phyloP scores from a whole-genome alignment of 2,888 invertebrate genomes.

The Palloptera scutellata region DNA sequence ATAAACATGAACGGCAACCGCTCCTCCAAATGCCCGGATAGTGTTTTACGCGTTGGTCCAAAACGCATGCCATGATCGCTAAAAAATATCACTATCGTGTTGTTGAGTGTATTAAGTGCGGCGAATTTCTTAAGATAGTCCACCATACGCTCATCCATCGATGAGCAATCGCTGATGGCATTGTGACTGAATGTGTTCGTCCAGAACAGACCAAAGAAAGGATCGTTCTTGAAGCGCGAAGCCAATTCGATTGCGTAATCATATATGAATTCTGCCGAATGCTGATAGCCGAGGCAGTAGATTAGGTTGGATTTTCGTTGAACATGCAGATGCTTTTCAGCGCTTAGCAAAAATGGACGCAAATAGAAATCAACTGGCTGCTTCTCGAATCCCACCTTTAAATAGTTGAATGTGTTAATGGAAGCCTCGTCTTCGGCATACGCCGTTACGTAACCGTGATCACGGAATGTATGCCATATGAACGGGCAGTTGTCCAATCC shows the following conservation, averaged over 20 bases:
- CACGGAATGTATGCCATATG: slow-evolving; percentile 79
- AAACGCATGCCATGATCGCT: slow-evolving; percentile 84
- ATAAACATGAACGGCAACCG: slow-evolving; percentile 78
- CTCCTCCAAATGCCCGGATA: slow-evolving; percentile 80
- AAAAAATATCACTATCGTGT: slow-evolving; percentile 75
- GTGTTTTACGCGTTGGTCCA: slow-evolving; percentile 73
- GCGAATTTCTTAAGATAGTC: slow-evolving; percentile 70
- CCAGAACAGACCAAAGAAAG: slow-evolving; percentile 82
- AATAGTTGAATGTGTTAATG: slow-evolving; percentile 76
- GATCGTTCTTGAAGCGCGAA: slow-evolving; percentile 69
- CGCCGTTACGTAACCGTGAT: slow-evolving; percentile 78
- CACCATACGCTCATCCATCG: slow-evolving; percentile 72
- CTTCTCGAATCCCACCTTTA: slow-evolving; percentile 75
- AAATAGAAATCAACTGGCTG: slow-evolving; percentile 85
- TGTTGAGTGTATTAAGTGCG: slow-evolving; percentile 70
- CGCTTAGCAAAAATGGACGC: slow-evolving; percentile 75
- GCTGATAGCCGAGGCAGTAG: slow-evolving; percentile 71
- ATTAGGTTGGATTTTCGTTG: slow-evolving; percentile 66
- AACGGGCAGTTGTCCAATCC: slow-evolving; percentile 76
- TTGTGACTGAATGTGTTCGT: slow-evolving; percentile 80
- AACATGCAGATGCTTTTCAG: slow-evolving; percentile 68
- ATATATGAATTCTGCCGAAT: slow-evolving; percentile 74
- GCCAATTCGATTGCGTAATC: slow-evolving; percentile 75
- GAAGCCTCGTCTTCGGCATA: slow-evolving; percentile 80
- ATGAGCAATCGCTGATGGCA: slow-evolving; percentile 71